Base-by-base conservation (phyloP, 2,113 vertebrate genomes). In the Charadrius vociferus region DNA sequence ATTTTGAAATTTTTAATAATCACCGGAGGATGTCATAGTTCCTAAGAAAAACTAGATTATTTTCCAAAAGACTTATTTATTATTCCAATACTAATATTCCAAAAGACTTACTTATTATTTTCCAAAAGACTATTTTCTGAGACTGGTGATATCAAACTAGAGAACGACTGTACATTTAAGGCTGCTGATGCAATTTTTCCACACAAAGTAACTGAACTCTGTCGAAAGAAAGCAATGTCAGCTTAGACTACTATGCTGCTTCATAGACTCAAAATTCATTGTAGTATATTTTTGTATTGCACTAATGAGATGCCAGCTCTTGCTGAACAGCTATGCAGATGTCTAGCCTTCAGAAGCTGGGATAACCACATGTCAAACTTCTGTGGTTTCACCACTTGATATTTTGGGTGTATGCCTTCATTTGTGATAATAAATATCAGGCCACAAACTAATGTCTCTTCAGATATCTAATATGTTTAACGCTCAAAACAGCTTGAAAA, bases 361-460 rank as follows among this genome's bases (percentile, higher is more conserved):
- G 67, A 94, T 70, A 96, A 86, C 84, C 55, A 27, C 15, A 63
- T 70, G 85, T 89, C 74, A 81, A 95, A 68, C 80, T 95, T 65
- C 80, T 83, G 95, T 86, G 65, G 94, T 94, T 88, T 96, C 88
- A 74, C 34, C 70, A 91, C 80, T 93, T 92, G 66, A 14, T 86
- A 93, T 80, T 89, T 81, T 86, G 68, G 43, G 81, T 55, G 75
- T 37, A 70, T 23, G 86, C 67, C 78, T 95, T 94, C 79, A 50
- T 97, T 96, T 94, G 87, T 82, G 86, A 90, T 88, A 96, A 97
- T 90, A 97, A 94, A 94, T 77, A 96, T 90, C 96, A 96, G 52
- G 82, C 73, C 77, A 94, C 63, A 87, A 81, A 79, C 71, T 84
- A 93, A 95, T 62, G 75, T 90, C 75, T 91, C 66, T 86, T 86